Evolutionary conservation across 2,797 vertebrate genomes (phyloP).

Genomic region (Cryptoblepharus egeriae): DNA sequence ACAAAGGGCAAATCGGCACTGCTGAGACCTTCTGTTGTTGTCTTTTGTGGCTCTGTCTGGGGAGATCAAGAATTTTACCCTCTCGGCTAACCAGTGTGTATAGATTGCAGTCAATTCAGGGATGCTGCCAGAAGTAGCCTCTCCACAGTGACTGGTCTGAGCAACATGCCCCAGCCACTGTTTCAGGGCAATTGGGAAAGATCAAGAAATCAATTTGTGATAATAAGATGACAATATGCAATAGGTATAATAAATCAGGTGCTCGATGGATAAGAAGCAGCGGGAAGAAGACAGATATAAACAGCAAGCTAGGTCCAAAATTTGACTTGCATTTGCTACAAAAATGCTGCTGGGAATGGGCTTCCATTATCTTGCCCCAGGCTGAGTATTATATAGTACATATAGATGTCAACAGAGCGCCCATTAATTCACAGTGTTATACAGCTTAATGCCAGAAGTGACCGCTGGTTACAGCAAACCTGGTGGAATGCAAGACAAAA

Average conservation of each 20-base stretch:
- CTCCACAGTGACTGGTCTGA: not conserved
- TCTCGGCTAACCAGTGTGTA: not conserved
- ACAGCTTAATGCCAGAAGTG: too few relatives aligned
- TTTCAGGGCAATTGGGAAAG: not conserved
- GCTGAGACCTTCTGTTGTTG: conserved; percentile 24
- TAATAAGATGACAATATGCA: not conserved
- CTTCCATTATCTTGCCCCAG: not conserved
- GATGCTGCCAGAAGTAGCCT: not conserved
- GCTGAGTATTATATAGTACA: not conserved
- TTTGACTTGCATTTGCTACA: not conserved
- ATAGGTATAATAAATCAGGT: not conserved
- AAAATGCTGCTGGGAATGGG: not conserved
- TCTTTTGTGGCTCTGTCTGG: not conserved
- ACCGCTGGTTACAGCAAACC: too few relatives aligned
- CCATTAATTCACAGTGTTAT: too few relatives aligned
- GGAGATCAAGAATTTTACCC: conserved; percentile 12
- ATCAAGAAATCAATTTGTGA: not conserved
- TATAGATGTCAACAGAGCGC: too few relatives aligned
- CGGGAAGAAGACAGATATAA: not conserved
- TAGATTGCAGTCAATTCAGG: not conserved
- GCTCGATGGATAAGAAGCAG: not conserved
- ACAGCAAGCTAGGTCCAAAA: too few relatives aligned
- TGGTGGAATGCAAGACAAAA: too few relatives aligned
- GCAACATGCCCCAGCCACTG: not conserved
- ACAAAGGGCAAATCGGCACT: not conserved